Percentiles rank a stretch among this genome's conserved stretches.
Evolutionary conservation across 92 coral and sea anemone species (phyloP).

Genomic region (Actinernus sp.): DNA sequence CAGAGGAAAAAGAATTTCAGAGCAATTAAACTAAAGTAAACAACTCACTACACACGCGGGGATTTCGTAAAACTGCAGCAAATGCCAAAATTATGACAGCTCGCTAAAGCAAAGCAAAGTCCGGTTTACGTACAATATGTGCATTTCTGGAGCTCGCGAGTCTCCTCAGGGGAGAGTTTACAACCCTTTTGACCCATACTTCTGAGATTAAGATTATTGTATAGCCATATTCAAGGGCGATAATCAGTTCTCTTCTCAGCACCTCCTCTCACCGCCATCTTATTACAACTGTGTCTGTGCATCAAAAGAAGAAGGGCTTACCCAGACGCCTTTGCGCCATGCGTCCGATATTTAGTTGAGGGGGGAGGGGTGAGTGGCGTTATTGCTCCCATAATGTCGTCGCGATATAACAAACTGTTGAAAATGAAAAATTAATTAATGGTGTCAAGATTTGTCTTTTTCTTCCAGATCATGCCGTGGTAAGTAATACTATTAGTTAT

Average conservation of each 20-base stretch:
- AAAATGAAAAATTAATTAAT: too few species aligned
- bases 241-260: not conserved
- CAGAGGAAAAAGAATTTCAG: conserved; percentile 13
- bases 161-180: conserved; percentile 93
- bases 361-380: too few species aligned
- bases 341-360: too few species aligned
- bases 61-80: not conserved
- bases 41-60: conserved; percentile 4
- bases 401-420: too few species aligned
- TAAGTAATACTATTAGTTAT: too few species aligned
- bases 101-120: conserved; percentile 10
- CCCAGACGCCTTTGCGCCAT: too few species aligned
- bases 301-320: too few species aligned
- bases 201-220: not conserved
- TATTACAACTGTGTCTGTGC: not conserved
- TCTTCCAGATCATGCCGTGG: too few species aligned
- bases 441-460: too few species aligned
- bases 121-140: conserved; percentile 90
- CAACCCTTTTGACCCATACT: conserved; percentile 95
- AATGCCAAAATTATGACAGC: conserved; percentile 43
- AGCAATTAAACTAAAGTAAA: conserved; percentile 47
- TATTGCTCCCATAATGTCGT: too few species aligned
- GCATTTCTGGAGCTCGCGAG: conserved; percentile 90
- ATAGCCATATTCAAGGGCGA: conserved; percentile 5
- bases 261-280: not conserved